phyloP scores from a whole-genome alignment of 2,888 invertebrate genomes.

The Tryphoninae sp. region DNA sequence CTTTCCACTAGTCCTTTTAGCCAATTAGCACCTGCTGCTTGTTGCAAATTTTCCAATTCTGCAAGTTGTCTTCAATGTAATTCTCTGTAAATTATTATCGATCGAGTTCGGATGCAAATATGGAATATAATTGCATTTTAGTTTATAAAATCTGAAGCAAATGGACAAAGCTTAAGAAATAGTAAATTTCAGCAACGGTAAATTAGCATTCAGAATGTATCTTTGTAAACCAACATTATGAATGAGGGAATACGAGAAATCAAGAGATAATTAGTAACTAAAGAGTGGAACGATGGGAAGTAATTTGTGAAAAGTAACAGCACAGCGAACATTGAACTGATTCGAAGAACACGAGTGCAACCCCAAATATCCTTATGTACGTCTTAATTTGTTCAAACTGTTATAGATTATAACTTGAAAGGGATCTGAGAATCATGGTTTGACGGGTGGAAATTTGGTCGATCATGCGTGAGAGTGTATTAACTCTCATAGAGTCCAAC shows the following conservation, averaged over 20 bases:
- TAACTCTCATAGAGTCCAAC: too few species aligned
- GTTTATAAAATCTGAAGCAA: not conserved
- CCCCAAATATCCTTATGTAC: too few species aligned
- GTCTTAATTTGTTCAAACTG: too few species aligned
- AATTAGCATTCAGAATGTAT: too few species aligned
- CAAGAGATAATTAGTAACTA: too few species aligned
- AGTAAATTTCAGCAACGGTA: not conserved
- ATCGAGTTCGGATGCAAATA: not conserved
- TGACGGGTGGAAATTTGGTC: too few species aligned
- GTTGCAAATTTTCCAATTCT: not conserved
- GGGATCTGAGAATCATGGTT: too few species aligned
- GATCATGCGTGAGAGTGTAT: too few species aligned
- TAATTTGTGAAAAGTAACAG: not conserved
- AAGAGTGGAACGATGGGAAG: not conserved
- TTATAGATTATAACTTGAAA: too few species aligned
- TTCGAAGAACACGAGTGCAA: too few species aligned
- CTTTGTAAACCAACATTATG: too few species aligned
- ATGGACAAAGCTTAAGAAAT: not conserved
- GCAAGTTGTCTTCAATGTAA: not conserved
- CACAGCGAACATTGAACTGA: not conserved
- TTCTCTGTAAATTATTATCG: not conserved
- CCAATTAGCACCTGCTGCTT: conserved; percentile 48
- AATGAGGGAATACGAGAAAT: too few species aligned
- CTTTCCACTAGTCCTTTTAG: conserved; percentile 50
- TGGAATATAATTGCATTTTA: not conserved